Evolutionary conservation across 2,888 invertebrate species (phyloP).

Genomic region (Napeogenes sylphis): DNA sequence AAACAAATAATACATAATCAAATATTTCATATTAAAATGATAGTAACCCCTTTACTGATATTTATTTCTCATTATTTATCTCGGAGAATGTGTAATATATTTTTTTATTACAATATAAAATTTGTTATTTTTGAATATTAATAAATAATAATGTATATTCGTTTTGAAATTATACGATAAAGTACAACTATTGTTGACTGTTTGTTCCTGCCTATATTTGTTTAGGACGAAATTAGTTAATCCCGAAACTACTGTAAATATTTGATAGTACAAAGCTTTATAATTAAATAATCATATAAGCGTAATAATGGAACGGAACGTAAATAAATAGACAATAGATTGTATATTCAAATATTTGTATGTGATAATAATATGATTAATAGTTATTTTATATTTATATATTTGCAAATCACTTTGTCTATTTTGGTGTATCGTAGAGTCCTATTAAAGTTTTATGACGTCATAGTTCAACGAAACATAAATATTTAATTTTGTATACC

Average conservation of each 20-base stretch:
- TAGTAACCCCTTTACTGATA: too few relatives aligned
- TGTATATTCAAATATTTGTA: too few relatives aligned
- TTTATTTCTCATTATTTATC: too few relatives aligned
- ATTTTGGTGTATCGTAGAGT: too few relatives aligned
- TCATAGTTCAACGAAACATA: not conserved
- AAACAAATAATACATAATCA: too few relatives aligned
- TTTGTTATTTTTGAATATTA: not conserved
- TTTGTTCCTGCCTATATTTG: constrained; percentile 10
- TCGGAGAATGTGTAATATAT: too few relatives aligned
- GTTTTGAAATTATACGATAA: not conserved
- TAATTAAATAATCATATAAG: not conserved
- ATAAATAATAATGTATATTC: not conserved
- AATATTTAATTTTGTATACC: not conserved
- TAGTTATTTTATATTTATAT: too few relatives aligned
- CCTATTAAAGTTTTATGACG: not conserved
- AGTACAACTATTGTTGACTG: constrained; percentile 1
- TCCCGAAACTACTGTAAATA: constrained; percentile 7
- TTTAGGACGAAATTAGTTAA: constrained; percentile 20
- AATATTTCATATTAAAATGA: too few relatives aligned
- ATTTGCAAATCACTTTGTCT: too few relatives aligned
- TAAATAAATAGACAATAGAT: not conserved
- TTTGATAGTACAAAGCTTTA: constrained; percentile 2
- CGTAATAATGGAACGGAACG: not conserved
- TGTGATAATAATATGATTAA: too few relatives aligned
- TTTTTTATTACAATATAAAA: not conserved